Percentiles rank a stretch among this genome's conserved stretches.
Evolutionary conservation across 2,888 invertebrate species (phyloP).

Genomic region (Parelbella ahira): DNA sequence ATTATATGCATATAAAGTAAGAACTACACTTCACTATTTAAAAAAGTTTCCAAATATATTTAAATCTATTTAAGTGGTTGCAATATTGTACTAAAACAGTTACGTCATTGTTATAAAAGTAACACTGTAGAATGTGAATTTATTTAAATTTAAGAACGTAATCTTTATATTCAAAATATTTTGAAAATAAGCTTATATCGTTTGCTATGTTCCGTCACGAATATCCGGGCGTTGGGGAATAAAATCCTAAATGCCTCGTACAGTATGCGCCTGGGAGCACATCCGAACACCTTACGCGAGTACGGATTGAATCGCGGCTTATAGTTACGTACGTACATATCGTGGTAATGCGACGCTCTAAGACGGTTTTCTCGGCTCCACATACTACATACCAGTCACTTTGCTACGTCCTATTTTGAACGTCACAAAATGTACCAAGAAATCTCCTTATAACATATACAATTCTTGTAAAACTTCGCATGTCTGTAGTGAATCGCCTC

Average conservation of each 20-base stretch:
- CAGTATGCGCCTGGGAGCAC: conserved; percentile 6
- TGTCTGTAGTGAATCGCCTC: conserved; percentile 44
- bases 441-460: conserved; percentile 39
- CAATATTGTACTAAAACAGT: no score
- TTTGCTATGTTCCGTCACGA: background rate
- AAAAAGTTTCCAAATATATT: no score
- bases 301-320: conserved; percentile 10
- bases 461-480: conserved; percentile 39
- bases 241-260: conserved; percentile 12
- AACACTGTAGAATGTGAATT: no score
- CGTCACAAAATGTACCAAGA: conserved; percentile 55
- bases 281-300: conserved; percentile 12
- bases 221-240: conserved; percentile 5
- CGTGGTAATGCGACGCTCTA: conserved; percentile 42
- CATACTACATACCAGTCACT: conserved; percentile 56
- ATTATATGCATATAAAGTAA: no score
- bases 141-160: no score
- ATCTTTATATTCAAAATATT: no score
- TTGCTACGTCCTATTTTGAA: no score
- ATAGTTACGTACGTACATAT: conserved; percentile 1
- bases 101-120: no score
- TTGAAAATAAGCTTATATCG: background rate
- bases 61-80: no score
- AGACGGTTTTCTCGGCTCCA: conserved; percentile 47
- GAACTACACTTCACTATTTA: no score